These are phyloP conservation scores for Ischnus inquisitorius DNA, from an alignment of 2,888 invertebrate genomes.

Conservation along the genomic window DNA sequence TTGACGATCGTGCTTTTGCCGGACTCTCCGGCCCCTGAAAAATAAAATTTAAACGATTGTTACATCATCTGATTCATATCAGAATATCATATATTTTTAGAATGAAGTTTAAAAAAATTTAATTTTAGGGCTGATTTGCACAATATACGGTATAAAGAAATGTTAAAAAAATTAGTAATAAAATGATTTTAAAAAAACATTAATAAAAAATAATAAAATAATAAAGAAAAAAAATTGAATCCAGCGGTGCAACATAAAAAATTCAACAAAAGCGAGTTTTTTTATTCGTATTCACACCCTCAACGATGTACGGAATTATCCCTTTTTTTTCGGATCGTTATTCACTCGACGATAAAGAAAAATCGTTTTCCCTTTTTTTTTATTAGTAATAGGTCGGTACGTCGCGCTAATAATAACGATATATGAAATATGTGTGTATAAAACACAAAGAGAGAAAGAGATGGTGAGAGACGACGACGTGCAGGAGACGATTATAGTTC, in stretches of 20 bases:
- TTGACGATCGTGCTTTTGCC: slow-evolving; percentile 99
- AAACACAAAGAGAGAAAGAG: not conserved
- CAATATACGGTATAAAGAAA: not conserved
- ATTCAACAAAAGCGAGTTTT: too few relatives aligned
- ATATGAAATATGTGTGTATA: not conserved
- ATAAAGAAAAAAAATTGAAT: not conserved
- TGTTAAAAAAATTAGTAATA: not conserved
- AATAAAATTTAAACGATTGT: slow-evolving; percentile 60
- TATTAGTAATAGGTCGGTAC: not conserved
- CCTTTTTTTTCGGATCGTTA: not conserved
- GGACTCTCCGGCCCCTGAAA: slow-evolving; percentile 97
- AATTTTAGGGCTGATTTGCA: not conserved
- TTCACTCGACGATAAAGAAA: slow-evolving; percentile 24
- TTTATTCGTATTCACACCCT: not conserved
- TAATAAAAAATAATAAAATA: not conserved
- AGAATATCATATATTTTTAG: not conserved
- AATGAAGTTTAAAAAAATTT: not conserved
- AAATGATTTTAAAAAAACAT: too few relatives aligned
- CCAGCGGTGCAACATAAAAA: too few relatives aligned
- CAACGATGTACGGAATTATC: not conserved
- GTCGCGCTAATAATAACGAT: slow-evolving; percentile 22
- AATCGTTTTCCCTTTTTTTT: not conserved
- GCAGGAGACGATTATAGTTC: slow-evolving; percentile 55
- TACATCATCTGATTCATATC: not conserved
- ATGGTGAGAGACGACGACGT: slow-evolving; percentile 9